phyloP scores from a whole-genome alignment of 2,888 invertebrate genomes.

The Tachystola acroxantha region DNA sequence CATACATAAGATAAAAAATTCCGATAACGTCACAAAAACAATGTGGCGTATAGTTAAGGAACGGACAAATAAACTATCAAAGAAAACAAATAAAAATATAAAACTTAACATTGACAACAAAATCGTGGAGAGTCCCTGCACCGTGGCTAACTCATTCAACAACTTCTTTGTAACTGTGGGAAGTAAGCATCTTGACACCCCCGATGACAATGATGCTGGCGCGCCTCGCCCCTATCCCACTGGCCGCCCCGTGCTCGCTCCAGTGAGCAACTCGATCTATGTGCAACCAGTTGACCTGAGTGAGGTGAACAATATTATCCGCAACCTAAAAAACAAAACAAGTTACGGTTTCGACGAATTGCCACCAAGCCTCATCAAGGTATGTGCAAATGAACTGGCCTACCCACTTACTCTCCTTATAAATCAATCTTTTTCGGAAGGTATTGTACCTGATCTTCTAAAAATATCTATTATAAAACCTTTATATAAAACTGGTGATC shows the following conservation, averaged over 20 bases:
- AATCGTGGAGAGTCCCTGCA: not conserved
- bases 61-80: no score
- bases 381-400: not conserved
- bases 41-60: no score
- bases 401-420: not conserved
- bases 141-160: not conserved
- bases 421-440: no score
- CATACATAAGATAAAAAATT: no score
- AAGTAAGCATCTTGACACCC: no score
- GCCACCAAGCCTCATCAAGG: not conserved
- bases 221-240: not conserved
- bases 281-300: not conserved
- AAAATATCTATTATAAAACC: no score
- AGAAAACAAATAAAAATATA: no score
- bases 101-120: slow-evolving; percentile 1
- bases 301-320: slow-evolving; percentile 1
- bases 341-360: slow-evolving; percentile 1
- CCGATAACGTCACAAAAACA: no score
- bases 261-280: slow-evolving; percentile 3
- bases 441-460: no score
- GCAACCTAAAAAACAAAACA: slow-evolving; percentile 4
- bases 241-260: not conserved
- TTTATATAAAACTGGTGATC: no score
- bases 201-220: slow-evolving; percentile 2
- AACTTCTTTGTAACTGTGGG: not conserved